Percentiles rank a stretch among this genome's conserved stretches.
These are phyloP conservation scores for Macrobrachium rosenbergii DNA, from an alignment of 1,140 invertebrate species.

Conservation along the genomic window DNA sequence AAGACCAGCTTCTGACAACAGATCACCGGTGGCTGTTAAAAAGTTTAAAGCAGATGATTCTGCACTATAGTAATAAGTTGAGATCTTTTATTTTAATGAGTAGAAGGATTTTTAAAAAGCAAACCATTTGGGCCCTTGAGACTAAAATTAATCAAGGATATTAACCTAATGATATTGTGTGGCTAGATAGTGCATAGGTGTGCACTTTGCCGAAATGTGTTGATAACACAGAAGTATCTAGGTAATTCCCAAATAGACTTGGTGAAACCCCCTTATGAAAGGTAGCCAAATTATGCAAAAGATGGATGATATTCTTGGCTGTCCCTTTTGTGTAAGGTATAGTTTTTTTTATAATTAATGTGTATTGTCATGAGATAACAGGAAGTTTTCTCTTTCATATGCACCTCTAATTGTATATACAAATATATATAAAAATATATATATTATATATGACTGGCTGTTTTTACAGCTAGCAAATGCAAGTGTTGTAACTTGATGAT, in stretches of 20 bases:
- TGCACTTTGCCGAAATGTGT: too few species aligned
- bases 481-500: constrained; percentile 55
- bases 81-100: too few species aligned
- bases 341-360: constrained; percentile 30
- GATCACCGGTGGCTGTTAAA: constrained; percentile 57
- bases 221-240: too few species aligned
- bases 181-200: too few species aligned
- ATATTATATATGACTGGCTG: too few species aligned
- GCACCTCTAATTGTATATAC: not conserved
- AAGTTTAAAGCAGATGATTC: constrained; percentile 56
- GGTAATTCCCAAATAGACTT: too few species aligned
- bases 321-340: constrained; percentile 23
- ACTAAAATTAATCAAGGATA: too few species aligned
- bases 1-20: constrained; percentile 51
- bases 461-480: not conserved
- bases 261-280: not conserved
- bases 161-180: too few species aligned
- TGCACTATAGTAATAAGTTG: too few species aligned
- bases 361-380: constrained; percentile 31
- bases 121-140: too few species aligned
- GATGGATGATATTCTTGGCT: not conserved
- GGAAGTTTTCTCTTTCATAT: constrained; percentile 29
- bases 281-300: not conserved
- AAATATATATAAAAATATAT: too few species aligned
- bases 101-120: too few species aligned